phyloP scores from a whole-genome alignment of 2,113 vertebrate genomes.

The Marmota monax region DNA sequence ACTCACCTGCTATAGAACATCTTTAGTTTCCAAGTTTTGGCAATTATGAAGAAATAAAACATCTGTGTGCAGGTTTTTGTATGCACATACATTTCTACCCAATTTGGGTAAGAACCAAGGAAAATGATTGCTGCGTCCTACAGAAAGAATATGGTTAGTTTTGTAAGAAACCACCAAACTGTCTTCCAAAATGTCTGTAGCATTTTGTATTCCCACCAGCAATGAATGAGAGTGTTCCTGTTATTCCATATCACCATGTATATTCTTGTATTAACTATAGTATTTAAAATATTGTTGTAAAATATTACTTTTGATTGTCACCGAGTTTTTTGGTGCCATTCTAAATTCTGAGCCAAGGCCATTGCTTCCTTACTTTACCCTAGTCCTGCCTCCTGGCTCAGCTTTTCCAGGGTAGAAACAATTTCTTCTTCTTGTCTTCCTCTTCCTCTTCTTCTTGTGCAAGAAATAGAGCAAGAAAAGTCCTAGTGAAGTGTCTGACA shows the following conservation, averaged over 20 bases:
- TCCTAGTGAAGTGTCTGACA: background rate
- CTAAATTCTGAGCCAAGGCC: background rate
- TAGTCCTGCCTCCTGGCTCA: background rate
- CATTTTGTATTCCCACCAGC: background rate
- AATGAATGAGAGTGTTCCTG: background rate
- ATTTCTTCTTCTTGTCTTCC: background rate
- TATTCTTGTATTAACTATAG: background rate
- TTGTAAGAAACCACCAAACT: background rate
- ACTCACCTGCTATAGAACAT: background rate
- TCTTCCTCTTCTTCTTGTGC: background rate
- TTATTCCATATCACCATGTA: background rate
- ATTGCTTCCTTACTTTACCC: background rate
- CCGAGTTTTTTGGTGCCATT: background rate
- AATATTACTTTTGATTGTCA: background rate
- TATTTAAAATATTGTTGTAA: background rate
- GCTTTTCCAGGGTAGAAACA: background rate
- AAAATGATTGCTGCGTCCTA: background rate
- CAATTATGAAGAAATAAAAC: background rate
- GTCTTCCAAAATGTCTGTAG: background rate
- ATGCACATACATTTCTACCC: background rate
- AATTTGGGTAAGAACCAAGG: background rate
- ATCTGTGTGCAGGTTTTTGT: background rate
- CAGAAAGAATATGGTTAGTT: background rate
- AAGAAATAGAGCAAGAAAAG: background rate
- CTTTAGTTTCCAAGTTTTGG: background rate